Base-by-base conservation (phyloP, 2,113 vertebrate genomes). In the Nyctibius bracteatus region DNA sequence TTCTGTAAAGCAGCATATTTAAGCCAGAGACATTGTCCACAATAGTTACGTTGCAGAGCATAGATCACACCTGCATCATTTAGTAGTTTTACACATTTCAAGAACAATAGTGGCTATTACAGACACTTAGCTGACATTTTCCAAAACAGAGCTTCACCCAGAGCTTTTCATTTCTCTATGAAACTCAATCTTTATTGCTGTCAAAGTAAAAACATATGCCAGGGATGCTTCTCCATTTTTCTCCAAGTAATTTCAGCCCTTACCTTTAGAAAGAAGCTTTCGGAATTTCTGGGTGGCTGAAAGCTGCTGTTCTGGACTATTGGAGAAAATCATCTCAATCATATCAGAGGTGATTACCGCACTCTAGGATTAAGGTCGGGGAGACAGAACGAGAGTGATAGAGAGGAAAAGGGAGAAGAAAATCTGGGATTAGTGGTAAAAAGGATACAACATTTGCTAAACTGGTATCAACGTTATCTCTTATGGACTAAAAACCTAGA, bases 311-410 rank as follows among this genome's bases (percentile, higher is more conserved):
- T 99, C 99, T 81, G 99, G 99, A 78, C 98, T 98, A 87, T 98
- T 99, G 41, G 99, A 99, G 98, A 99, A 99, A 97, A 99, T 99
- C 99, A 99, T 99, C 96, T 99, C 99, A 77, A 98, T 99, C 99
- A 99, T 99, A 97, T 99, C 99, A 54, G 99, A 98, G n/a, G 99
- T 99, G 96, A 99, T 99, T 72, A 99, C 98, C 49, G 98, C 98
- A 95, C 97, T 98, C 98, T 98, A 79, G 30, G 15, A 97, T 95
- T 84, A 59, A 73, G 14, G 13, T 17, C 1, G 7, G 14, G 12
- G 28, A 66, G 66, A 79, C 8, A 89, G 39, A 94, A 79, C n/a
- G 8, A 71, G 44, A 28, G 18, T 30, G 44, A 96, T 0, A 96
- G 62, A 93, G 18, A 80, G 66, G 44, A 96, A 94, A 58, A 49